A percentile compares a stretch with the other conserved stretches of the same genome.
These are phyloP conservation scores for Palythoa grandiflora DNA, from an alignment of 92 coral and sea anemone genomes.

Conservation along the genomic window DNA sequence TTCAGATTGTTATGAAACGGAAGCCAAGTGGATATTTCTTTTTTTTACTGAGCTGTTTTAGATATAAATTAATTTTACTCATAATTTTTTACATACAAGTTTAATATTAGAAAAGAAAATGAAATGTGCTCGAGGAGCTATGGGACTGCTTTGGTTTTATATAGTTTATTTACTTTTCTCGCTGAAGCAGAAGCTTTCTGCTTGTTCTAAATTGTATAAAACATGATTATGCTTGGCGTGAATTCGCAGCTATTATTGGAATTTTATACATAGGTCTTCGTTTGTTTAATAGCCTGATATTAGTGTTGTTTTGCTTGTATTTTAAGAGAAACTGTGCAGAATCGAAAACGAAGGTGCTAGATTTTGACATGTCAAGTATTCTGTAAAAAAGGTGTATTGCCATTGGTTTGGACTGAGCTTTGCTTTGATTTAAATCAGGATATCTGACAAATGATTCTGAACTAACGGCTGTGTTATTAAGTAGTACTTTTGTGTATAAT, in stretches of 20 bases:
- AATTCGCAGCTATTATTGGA: conserved; percentile 20
- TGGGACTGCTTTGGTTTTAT: background rate
- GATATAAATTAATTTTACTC: background rate
- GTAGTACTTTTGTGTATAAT: background rate
- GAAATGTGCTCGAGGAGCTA: conserved; percentile 9
- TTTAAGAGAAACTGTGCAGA: conserved; percentile 20
- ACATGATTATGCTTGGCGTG: conserved; percentile 28
- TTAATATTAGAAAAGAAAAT: conserved; percentile 5
- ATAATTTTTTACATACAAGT: conserved; percentile 1
- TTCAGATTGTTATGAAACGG: conserved; percentile 45
- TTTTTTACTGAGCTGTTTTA: conserved; percentile 24
- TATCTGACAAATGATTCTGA: conserved; percentile 21
- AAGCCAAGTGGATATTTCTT: conserved; percentile 46
- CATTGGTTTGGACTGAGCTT: conserved; percentile 31
- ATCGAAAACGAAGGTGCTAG: conserved; percentile 24
- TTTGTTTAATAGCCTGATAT: conserved; percentile 28
- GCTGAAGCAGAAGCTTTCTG: conserved; percentile 16
- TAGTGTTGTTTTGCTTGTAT: conserved; percentile 27
- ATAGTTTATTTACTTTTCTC: background rate
- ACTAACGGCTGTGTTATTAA: conserved; percentile 2
- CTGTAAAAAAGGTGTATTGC: conserved; percentile 1
- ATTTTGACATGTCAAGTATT: conserved; percentile 27
- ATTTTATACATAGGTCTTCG: conserved; percentile 8
- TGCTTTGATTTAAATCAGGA: conserved; percentile 24
- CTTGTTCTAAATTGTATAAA: conserved; percentile 13